phyloP scores from a whole-genome alignment of 2,797 vertebrate species.

The Halcyon badia region DNA sequence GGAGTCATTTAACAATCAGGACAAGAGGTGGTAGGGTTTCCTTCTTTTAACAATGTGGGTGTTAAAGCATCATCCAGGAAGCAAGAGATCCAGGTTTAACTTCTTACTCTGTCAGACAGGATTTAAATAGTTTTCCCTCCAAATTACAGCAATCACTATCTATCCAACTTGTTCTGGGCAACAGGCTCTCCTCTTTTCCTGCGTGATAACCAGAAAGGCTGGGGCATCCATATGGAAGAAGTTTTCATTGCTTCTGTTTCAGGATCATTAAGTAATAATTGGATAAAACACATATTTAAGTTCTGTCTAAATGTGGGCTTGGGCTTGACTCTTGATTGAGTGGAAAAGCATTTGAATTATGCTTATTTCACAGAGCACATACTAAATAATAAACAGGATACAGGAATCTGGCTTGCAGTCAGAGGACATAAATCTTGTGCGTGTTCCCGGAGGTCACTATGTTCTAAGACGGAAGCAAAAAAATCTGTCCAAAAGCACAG shows the following conservation, averaged over 20 bases:
- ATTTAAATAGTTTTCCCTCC: not conserved
- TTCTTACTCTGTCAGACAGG: not conserved
- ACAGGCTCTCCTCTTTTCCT: not conserved
- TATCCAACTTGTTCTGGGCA: not conserved
- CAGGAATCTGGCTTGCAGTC: conserved; percentile 41
- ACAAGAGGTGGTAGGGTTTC: not conserved
- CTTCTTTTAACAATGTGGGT: not conserved
- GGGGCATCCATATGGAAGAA: fast-evolving
- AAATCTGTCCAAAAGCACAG: conserved; percentile 1
- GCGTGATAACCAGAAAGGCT: not conserved
- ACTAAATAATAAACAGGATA: conserved; percentile 63
- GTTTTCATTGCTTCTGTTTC: not conserved
- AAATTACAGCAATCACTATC: not conserved
- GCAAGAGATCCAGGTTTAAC: not conserved
- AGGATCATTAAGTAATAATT: not conserved
- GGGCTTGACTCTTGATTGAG: not conserved
- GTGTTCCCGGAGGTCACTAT: conserved; percentile 32
- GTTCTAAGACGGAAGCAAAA: conserved; percentile 41
- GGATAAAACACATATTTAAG: not conserved
- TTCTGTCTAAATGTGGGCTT: not conserved
- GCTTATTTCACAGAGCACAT: not conserved
- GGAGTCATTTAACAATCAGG: not conserved
- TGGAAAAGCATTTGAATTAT: not conserved
- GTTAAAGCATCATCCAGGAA: not conserved
- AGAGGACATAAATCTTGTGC: conserved; percentile 49